Base-by-base conservation (phyloP, 2,113 vertebrate genomes). In the Dryoscopus gambensis region DNA sequence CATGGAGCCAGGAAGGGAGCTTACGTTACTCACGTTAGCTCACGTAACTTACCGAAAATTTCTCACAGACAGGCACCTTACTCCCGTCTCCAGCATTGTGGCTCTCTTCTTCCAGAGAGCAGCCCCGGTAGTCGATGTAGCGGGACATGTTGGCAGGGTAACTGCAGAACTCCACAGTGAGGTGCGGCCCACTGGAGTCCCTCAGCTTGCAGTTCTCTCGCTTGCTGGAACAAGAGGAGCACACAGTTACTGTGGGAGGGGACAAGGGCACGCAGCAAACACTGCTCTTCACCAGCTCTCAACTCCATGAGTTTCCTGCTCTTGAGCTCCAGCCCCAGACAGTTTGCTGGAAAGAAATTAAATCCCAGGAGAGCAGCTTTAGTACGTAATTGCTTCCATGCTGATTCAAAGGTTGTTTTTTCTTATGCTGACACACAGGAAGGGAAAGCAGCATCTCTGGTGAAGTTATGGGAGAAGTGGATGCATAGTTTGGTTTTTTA, bases 81-180 rank as follows among this genome's bases (percentile, higher is more conserved):
- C 55, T 49, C 21, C 56, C 74, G 13, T 25, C 94, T 52, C 39
- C 94, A 35, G 59, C 11, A 0, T 0, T 16, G 40, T 39, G 92
- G 23, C 23, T 82, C 4, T 83, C 68, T 15, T 96, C 84, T 52
- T 80, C 90, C 84, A 96, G 27, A 37, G 96, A 90, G 89, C 98
- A 99, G 70, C 89, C 93, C 35, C 99, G 98, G 76, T 98, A 99
- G 95, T 99, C 99, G 12, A 99, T 98, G 33, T 98, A 98, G 31
- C 11, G 52, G 56, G 96, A 95, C 97, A 98, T 74, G 78, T 42
- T 87, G 16, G 97, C 93, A 2, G 98, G 93, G 84, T 99, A 99
- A 92, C 9, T 98, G 94, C 98, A 99, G 96, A 99, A 99, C 97
- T 99, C 98, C 40, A 99, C 22, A 4, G 57, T 91, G 40, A 99